Conservation (phyloP, 2,888 invertebrate genomes). For the Gastrophysa polygoni region DNA sequence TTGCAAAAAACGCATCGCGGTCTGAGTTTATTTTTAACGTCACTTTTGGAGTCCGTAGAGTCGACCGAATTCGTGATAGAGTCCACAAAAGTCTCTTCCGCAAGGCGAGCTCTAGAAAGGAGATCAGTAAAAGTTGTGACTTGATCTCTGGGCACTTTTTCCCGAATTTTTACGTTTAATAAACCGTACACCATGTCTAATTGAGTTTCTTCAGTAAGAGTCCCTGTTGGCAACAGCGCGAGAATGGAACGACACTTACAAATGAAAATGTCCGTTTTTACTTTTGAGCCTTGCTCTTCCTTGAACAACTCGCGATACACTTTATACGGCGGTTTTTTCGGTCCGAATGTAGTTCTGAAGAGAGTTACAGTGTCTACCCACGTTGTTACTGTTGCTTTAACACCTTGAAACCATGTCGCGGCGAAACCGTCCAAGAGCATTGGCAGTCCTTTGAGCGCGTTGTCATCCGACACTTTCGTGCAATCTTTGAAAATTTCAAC, state of each 20-base stretch:
- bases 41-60: neutral
- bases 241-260: slow-evolving; percentile 15
- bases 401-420: slow-evolving; percentile 38
- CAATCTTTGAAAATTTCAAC: slow-evolving; percentile 36
- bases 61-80: neutral
- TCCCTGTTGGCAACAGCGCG: slow-evolving; percentile 9
- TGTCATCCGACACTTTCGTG: slow-evolving; percentile 26
- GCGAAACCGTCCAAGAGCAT: slow-evolving; percentile 35
- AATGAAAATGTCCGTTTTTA: slow-evolving; percentile 14
- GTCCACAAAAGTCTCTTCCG: neutral
- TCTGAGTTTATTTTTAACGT: neutral
- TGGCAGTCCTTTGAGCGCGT: slow-evolving; percentile 36
- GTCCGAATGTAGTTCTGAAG: slow-evolving; percentile 12
- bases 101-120: slow-evolving; percentile 3
- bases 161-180: slow-evolving; percentile 12
- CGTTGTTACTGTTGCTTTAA: slow-evolving; percentile 21
- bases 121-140: slow-evolving; percentile 9
- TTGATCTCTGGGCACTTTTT: slow-evolving; percentile 14
- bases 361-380: slow-evolving; percentile 14
- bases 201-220: slow-evolving; percentile 7
- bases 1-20: slow-evolving; percentile 3
- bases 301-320: neutral
- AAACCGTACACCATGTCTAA: slow-evolving; percentile 20
- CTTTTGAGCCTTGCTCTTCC: neutral
- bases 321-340: slow-evolving; percentile 1